Evolutionary conservation across 2,113 vertebrate species (phyloP), one percentile per base, ranked within the genome.

Genomic region (Semicossyphus pulcher): DNA sequence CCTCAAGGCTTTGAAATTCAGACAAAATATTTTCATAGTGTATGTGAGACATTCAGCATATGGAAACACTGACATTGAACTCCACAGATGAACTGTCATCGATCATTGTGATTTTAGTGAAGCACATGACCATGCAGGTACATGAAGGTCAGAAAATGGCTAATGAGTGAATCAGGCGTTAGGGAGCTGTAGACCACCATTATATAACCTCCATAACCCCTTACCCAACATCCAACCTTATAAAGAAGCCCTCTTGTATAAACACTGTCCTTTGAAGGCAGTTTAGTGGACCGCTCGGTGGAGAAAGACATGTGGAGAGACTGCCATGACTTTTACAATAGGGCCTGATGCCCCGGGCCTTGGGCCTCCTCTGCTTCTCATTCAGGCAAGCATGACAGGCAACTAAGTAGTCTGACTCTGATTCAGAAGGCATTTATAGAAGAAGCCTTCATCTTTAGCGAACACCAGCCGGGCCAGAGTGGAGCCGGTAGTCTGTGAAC

Each of bases 181-280:
- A 36, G 72, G 84, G 34, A 52, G 49, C 44, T 72, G 52, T 36
- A 47, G 41, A 59, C 37, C 53, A 51, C 54, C 5, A 31, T 68
- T 57, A 71, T 23, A 77, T 8, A 69, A 63, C 12, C 23, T 26
- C 44, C 20, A 47, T 26, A 59, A 53, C 12, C 16, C 49, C 39
- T 18, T 28, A 49, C 15, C 18, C 36, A 60, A 18, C 36, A 10
- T 48, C 42, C 72, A 65, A 25, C 63, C 44, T 75, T 45, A 72
- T 48, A 65, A 57, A 83, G 39, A 39, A 75, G 54, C 9, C 45
- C 72, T 64, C 62, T 52, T 62, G 62, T 64, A 61, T 62, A 71
- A 78, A 79, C 34, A 23, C 36, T 56, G n/a, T 41, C 65, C 66
- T 87, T 80, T 87, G 66, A 84, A 78, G 69, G 52, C 28, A 37